Conservation (phyloP, 2,888 invertebrate genomes). For the Neoscelio sp. region DNA sequence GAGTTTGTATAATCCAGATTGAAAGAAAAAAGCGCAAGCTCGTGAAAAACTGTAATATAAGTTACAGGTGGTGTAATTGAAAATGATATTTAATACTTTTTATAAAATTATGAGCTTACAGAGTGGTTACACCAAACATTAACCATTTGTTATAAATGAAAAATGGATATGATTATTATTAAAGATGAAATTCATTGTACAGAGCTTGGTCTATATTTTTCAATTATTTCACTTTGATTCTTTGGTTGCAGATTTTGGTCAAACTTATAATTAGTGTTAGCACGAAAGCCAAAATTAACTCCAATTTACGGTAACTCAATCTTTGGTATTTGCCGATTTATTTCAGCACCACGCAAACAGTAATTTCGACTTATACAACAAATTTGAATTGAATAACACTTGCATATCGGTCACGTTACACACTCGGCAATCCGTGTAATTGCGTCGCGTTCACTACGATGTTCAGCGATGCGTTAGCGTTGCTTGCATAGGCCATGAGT, state of each 20-base stretch:
- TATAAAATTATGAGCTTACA: too few species aligned
- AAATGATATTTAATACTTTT: too few species aligned
- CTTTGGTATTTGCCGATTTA: constrained; percentile 22
- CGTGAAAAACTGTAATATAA: too few species aligned
- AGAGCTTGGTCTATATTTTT: not conserved
- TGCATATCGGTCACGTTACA: constrained; percentile 42
- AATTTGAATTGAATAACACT: constrained; percentile 48
- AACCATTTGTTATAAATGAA: too few species aligned
- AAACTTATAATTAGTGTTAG: constrained; percentile 16
- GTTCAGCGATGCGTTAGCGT: constrained; percentile 45
- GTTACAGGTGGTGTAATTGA: too few species aligned
- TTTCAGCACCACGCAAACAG: constrained; percentile 22
- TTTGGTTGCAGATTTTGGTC: constrained; percentile 9
- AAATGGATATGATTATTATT: too few species aligned
- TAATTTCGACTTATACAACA: constrained; percentile 37
- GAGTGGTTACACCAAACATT: too few species aligned
- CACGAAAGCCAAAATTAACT: constrained; percentile 5
- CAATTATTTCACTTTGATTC: constrained; percentile 35
- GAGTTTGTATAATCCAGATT: too few species aligned
- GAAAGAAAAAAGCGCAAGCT: too few species aligned
- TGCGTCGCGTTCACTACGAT: constrained; percentile 39
- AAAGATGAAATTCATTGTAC: not conserved
- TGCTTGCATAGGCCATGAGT: constrained; percentile 27
- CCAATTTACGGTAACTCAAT: not conserved
- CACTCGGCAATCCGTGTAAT: constrained; percentile 53